Evolutionary conservation across 2,888 invertebrate species (phyloP), one percentile per base, ranked within the genome.

Genomic region (Miltochrista miniata): DNA sequence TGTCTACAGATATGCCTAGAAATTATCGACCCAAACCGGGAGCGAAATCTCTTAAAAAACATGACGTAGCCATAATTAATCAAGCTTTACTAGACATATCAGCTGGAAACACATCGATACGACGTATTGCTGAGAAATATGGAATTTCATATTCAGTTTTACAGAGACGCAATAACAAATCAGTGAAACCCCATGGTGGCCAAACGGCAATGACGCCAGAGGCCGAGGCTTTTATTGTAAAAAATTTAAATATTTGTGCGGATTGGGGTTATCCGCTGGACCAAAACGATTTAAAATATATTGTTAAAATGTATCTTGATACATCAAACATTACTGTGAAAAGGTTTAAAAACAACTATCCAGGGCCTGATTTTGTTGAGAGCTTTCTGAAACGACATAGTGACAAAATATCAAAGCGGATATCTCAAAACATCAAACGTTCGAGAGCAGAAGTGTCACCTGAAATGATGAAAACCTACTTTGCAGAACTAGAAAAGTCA

Each of bases 381-480:
- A 4, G 59, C n/a, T n/a, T n/a, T n/a, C n/a, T n/a, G n/a, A n/a
- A n/a, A n/a, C n/a, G n/a, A 71, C 41, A n/a, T n/a, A 55, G 56
- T 33, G 34, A 48, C 1, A 30, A 59, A 38, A 53, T 66, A 43
- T 51, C 62, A 3, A 4, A 34, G 41, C 52, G 63, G 37, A 35
- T 61, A 9, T 50, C 57, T 29, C 58, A 68, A 48, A 68, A 67
- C 42, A 64, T 68, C 10, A 67, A 65, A 54, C 36, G 54, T 34
- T n/a, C 40, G 7, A 51, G 63, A 18, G 68, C 68, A 34, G 51
- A 45, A 29, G 60, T 64, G 7, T 59, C 57, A 2, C 56, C 51
- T 38, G 51, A 61, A 15, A 41, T 37, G 7, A 60, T 69, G 9
- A 42, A 56, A 33, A 37, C 53, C 15, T 69, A 63, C 49, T 59